Base-by-base conservation (phyloP, 2,797 vertebrate species). In the Trichosurus vulpecula region DNA sequence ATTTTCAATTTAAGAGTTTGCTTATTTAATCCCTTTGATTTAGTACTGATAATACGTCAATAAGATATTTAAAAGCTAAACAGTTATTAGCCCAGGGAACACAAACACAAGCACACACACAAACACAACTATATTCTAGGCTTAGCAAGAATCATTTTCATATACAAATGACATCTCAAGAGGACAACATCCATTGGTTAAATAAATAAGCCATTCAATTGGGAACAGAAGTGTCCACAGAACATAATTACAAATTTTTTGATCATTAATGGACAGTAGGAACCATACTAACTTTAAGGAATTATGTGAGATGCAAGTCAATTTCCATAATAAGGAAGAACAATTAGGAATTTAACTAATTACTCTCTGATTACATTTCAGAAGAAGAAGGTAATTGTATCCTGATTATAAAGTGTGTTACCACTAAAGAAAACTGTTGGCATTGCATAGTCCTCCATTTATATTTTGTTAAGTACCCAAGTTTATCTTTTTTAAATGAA, bases 11-110 rank as follows among this genome's bases (percentile, higher is more conserved):
- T 35, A 47, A 91, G n/a, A 95, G 66, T 91, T 55, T 91, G 13
- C 2, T 66, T 16, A 66, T 54, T 94, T 94, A 89, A 57, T 3
- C 54, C 92, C 91, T 95, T 92, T 91, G 89, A 56, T 41, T 94
- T 92, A 93, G n/a, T 25, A 90, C 3, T 66, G 61, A 5, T 66
- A 66, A 66, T 6, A n/a, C n/a, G 13, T n/a, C 61, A 35, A 54
- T 52, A 90, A 47, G 5, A 31, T n/a, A 93, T 81, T 19, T 54
- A 25, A 94, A 96, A 91, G 6, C 35, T 81, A 6, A 93, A 8
- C 89, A 92, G 89, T 91, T 93, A 89, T 91, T 94, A 93, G 25
- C 55, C 47, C 58, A 19, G 81, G 22, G 12, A 74, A 58, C 9
- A 90, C 31, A 94, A 1, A 6, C 35, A 66, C 30, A 11, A 29